Evolutionary conservation across 2,797 vertebrate species (phyloP).

Genomic region (Gymnothorax javanicus): DNA sequence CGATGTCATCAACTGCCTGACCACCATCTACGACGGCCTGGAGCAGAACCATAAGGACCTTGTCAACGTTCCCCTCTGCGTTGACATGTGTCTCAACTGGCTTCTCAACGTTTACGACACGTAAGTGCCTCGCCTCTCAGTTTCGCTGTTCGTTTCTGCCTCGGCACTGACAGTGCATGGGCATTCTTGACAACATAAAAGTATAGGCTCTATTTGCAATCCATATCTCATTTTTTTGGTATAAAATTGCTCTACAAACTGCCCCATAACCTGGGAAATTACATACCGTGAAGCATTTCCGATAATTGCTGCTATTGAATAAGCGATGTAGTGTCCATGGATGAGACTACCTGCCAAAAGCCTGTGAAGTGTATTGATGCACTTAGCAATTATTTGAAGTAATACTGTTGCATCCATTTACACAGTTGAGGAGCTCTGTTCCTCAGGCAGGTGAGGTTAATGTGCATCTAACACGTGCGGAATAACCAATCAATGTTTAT

Average conservation of each 20-base stretch:
- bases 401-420: not conserved
- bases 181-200: not conserved
- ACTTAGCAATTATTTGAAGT: not conserved
- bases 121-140: slow-evolving; percentile 71
- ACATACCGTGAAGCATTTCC: not conserved
- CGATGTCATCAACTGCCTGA: slow-evolving; percentile 92
- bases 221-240: not conserved
- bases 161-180: not conserved
- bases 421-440: not conserved
- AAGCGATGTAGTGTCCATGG: not conserved
- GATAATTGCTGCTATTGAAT: not conserved
- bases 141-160: not conserved
- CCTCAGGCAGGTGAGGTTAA: not conserved
- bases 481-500: not conserved
- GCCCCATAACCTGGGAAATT: not conserved
- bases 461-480: not conserved
- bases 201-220: not conserved
- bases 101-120: slow-evolving; percentile 96
- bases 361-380: not conserved
- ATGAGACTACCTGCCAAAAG: not conserved
- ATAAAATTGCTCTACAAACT: not conserved
- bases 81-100: slow-evolving; percentile 99
- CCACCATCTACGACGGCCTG: slow-evolving; percentile 88
- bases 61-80: slow-evolving; percentile 92
- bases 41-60: slow-evolving; percentile 93